Base-by-base conservation (phyloP, 2,797 vertebrate species). In the Hemibagrus guttatus region DNA sequence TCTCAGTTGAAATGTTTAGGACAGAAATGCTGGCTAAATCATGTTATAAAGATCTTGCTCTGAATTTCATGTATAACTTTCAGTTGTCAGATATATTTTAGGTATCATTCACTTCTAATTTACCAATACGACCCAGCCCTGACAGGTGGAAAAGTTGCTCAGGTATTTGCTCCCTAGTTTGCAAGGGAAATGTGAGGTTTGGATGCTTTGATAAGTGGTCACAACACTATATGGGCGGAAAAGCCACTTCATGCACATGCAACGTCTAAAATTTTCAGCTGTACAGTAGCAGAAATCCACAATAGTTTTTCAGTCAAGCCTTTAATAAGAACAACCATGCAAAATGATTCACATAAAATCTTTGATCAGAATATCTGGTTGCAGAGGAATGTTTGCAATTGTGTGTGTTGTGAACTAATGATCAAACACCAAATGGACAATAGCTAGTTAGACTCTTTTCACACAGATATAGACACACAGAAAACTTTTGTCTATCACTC, bases 131-230 rank as follows among this genome's bases (percentile, higher is more conserved):
- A n/a, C 14, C 52, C 72, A n/a, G 63, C 56, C 35, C 12, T 78
- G 42, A n/a, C 39, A 12, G 84, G 61, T 35, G 23, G 6, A 78
- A 11, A 85, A 3, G 26, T 78, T 85, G 13, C 26, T 71, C 1
- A 17, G n/a, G 63, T 6, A 79, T 94, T 92, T 93, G 90, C 91
- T 89, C 89, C 42, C 31, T 21, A 69, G 83, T 94, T 94, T 95
- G 92, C 90, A 92, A 92, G 52, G 88, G 84, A 94, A 94, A 94
- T 93, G 16, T 88, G 64, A 87, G 89, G 86, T 85, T 28, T 31
- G 14, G 13, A 69, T 31, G 28, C 52, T 80, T 82, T 66, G 59
- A 54, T 59, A 76, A 68, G 19, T 83, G 63, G 39, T 49, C 59
- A 71, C 4, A 35, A 56, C 31, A 28, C 59, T 74, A 61, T 52